These are phyloP conservation scores for Tenrec ecaudatus DNA, from an alignment of 2,113 vertebrate species.

Conservation along the genomic window DNA sequence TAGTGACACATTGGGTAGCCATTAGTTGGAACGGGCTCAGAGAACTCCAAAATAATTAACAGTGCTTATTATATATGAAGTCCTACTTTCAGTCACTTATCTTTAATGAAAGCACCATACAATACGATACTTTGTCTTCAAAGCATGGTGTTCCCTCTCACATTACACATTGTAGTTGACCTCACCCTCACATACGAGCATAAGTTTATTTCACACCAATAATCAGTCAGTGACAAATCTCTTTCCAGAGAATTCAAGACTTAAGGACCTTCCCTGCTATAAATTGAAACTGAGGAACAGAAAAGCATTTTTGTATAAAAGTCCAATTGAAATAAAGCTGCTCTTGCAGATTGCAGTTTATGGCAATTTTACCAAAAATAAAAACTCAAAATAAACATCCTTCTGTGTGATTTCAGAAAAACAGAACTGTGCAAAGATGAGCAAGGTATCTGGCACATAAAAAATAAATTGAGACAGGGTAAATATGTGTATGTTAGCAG, in stretches of 20 bases:
- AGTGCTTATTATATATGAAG: not conserved
- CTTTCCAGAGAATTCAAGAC: not conserved
- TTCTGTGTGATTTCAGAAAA: constrained; percentile 31
- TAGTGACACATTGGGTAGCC: not conserved
- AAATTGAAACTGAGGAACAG: constrained; percentile 39
- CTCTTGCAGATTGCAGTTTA: constrained; percentile 58
- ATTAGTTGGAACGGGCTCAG: not conserved
- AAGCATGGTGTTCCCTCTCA: not conserved
- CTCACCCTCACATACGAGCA: not conserved
- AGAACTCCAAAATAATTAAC: not conserved
- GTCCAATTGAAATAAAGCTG: constrained; percentile 54
- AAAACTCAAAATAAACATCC: constrained; percentile 60
- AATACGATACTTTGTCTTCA: not conserved
- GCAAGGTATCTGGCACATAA: not conserved
- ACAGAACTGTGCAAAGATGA: not conserved
- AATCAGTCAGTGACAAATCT: not conserved
- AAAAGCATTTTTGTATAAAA: constrained; percentile 54
- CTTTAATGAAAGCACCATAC: not conserved
- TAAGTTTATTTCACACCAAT: not conserved
- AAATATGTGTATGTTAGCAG: constrained; percentile 17
- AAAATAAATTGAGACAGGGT: not conserved
- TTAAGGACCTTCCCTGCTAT: not conserved
- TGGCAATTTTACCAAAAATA: constrained; percentile 21
- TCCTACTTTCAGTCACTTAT: not conserved
- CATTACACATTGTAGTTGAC: not conserved